Evolutionary conservation across 2,888 invertebrate species (phyloP), one percentile per base, ranked within the genome.

Genomic region (Agrotis segetum): DNA sequence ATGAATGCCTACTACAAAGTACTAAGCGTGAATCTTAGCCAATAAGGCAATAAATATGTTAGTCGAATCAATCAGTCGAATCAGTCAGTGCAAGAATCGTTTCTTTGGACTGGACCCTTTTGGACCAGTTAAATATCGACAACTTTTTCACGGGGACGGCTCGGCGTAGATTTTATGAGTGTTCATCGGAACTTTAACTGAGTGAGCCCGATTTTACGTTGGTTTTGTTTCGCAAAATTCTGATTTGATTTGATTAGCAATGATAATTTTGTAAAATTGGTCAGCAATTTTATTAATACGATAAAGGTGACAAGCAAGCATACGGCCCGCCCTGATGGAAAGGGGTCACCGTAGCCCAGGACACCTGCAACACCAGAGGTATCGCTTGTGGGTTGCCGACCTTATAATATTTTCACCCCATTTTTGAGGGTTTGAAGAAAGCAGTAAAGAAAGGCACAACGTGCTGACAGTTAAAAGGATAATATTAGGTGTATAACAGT

Each of bases 251-350:
- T 50, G n/a, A 21, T 52, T 52, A 1, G 21, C 17, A 19, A 50
- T 47, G 17, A 78, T 4, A 5, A 34, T 3, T 13, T 71, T 13
- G 17, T 53, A 16, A 49, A 24, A 55, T 53, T 21, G 24, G 17
- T 24, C 11, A 47, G 14, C 4, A 17, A 49, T 21, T 24, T 24
- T 24, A 24, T 24, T 24, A 24, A 24, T 24, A 24, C 24, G 24
- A 24, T 24, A 24, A 24, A 24, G 24, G 24, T 24, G 24, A 24
- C 24, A 24, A 24, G 24, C 24, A 24, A 24, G 24, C 24, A 24
- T 24, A 24, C 24, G 24, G 24, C 24, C 24, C 24, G 24, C 2
- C 24, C 24, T 24, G 24, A 24, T 24, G 24, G 24, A 24, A 24
- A 24, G 24, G 1, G 24, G 24, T 24, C 24, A 24, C 24, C 24